A percentile compares a stretch with the other conserved stretches of the same genome.
phyloP scores from a whole-genome alignment of 2,888 invertebrate species.

The Labia minor region DNA sequence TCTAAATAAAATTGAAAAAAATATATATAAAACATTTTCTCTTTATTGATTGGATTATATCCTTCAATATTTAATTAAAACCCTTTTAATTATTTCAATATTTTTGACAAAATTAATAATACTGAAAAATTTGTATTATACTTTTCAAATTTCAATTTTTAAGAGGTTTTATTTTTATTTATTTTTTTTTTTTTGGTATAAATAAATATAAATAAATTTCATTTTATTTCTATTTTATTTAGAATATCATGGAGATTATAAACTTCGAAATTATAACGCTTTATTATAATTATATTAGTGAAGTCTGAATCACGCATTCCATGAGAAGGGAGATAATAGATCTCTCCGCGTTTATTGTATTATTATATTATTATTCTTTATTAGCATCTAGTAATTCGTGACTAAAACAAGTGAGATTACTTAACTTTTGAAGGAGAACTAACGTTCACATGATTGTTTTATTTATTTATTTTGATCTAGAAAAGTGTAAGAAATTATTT shows the following conservation, averaged over 20 bases:
- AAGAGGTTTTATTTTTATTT: too few species aligned
- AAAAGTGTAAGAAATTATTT: neutral
- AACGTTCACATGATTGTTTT: neutral
- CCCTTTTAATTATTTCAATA: too few species aligned
- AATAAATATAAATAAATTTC: too few species aligned
- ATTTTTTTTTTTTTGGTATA: too few species aligned
- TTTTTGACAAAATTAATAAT: too few species aligned
- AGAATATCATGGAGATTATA: neutral
- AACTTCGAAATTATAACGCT: conserved; percentile 7
- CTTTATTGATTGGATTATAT: too few species aligned
- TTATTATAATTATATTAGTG: conserved; percentile 7
- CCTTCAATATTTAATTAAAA: too few species aligned
- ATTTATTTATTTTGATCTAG: neutral
- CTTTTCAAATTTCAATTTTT: too few species aligned
- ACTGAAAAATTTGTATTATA: too few species aligned
- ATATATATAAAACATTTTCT: too few species aligned
- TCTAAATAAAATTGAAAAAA: too few species aligned
- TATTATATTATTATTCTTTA: neutral
- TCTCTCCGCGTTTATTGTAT: neutral
- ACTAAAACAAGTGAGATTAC: neutral
- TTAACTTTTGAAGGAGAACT: neutral
- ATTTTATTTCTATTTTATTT: neutral
- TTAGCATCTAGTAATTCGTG: neutral
- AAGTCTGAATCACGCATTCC: neutral
- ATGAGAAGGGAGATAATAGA: neutral